A percentile compares a stretch with the other conserved stretches of the same genome.
These are phyloP conservation scores for Amazona finschi DNA, from an alignment of 2,797 vertebrate species.

Conservation along the genomic window DNA sequence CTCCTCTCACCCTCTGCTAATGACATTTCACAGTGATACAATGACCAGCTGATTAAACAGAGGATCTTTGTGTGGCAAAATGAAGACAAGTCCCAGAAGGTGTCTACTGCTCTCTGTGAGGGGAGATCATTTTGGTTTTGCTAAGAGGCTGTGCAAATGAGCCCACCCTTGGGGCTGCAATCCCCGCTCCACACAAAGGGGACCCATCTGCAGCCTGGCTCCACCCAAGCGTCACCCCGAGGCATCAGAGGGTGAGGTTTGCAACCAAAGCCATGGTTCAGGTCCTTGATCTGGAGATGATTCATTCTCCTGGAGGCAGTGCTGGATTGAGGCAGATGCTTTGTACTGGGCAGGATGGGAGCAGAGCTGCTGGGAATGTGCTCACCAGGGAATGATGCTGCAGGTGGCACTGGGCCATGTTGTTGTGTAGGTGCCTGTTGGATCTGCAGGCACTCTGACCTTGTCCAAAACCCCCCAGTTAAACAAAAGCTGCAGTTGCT, in stretches of 20 bases:
- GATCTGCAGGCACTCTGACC: not conserved
- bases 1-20: not conserved
- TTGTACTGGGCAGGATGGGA: not conserved
- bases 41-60: not conserved
- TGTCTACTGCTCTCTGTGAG: accelerated
- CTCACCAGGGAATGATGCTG: not conserved
- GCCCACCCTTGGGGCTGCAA: not conserved
- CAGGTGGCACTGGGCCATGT: not conserved
- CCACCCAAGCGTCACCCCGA: not conserved
- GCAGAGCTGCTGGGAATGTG: not conserved
- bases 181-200: too few species aligned
- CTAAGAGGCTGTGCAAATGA: not conserved
- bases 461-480: not conserved
- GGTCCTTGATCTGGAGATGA: not conserved
- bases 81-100: not conserved
- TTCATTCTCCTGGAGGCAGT: not conserved
- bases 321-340: not conserved
- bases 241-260: not conserved
- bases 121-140: not conserved
- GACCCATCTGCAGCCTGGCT: not conserved
- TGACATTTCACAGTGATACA: not conserved
- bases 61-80: not conserved
- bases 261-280: not conserved
- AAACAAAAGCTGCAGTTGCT: not conserved
- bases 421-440: not conserved